Base-by-base conservation (phyloP, 2,113 vertebrate species). In the Cyprinodon brontotheroides region DNA sequence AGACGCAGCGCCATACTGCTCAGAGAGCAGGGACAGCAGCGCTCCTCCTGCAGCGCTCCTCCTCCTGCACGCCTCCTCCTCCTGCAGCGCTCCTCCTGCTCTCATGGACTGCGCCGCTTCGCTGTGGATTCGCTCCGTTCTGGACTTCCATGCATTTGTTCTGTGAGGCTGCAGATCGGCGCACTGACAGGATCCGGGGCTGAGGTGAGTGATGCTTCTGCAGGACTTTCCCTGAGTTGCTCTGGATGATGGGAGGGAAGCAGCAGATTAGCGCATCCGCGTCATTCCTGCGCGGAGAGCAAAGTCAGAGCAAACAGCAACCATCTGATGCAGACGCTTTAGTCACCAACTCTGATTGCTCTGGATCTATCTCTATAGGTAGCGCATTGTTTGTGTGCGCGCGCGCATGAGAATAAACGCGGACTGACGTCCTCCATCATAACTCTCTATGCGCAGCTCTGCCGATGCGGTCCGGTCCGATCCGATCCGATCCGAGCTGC, bases 81-180 rank as follows among this genome's bases (percentile, higher is more conserved):
- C 64, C 50, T 53, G 71, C 87, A 74, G 70, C 70, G 77, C 87
- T 86, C 79, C 75, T 75, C 67, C 90, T 43, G 93, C 84, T 86
- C 91, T 77, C 67, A 94, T 66, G 81, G 93, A 93, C 88, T 85
- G 87, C 72, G 87, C 65, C 38, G 17, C 70, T 66, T 82, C 14
- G 81, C 81, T 86, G 86, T 80, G 87, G 91, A 90, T 91, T 86
- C 82, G 80, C 17, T 67, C 69, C 85, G 81, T 79, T 75, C 71
- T 70, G 90, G 87, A 90, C 81, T 89, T 86, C 69, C 62, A 69
- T 6, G 3, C 50, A 61, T 61, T 66, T 69, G 4, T 41, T 17
- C 61, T 20, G 1, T 53, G 70, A 2, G 62, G 50, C 70, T 65
- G 38, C 17, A 76, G 80, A 74, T 81, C 72, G 39, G 86, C 75